Evolutionary conservation across 2,888 invertebrate species (phyloP).

Genomic region (Eupithecia dodoneata): DNA sequence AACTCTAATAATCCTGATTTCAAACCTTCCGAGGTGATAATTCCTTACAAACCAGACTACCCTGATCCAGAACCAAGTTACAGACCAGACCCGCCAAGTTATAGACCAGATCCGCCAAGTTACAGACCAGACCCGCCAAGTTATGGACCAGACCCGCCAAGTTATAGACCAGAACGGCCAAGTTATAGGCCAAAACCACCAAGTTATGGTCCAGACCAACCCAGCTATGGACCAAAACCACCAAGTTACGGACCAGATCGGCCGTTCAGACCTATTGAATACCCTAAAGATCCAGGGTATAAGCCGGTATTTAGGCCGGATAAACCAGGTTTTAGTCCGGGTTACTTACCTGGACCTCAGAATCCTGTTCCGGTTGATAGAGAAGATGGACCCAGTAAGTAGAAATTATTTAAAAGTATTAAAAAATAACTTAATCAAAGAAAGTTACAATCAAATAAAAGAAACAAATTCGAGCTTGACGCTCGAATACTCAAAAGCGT

Average conservation of each 20-base stretch:
- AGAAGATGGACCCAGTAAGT: conserved; percentile 64
- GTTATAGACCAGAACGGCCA: conserved; percentile 17
- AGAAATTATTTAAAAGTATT: neutral
- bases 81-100: conserved; percentile 11
- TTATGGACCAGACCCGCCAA: conserved; percentile 33
- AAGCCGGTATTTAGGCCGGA: conserved; percentile 23
- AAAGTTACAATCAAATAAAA: too few species aligned
- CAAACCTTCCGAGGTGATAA: conserved; percentile 28
- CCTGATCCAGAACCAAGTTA: conserved; percentile 44
- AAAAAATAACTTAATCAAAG: neutral
- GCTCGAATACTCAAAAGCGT: too few species aligned
- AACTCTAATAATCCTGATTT: conserved; percentile 48
- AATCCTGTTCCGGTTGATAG: conserved; percentile 59
- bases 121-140: conserved; percentile 44
- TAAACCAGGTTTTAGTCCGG: conserved; percentile 32
- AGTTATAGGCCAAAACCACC: conserved; percentile 24
- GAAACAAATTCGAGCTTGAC: too few species aligned
- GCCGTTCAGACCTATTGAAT: conserved; percentile 36
- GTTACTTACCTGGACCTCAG: conserved; percentile 42
- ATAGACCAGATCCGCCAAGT: conserved; percentile 39
- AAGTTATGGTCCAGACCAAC: conserved; percentile 34
- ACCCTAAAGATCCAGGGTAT: conserved; percentile 37
- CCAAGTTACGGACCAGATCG: conserved; percentile 37
- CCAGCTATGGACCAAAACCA: conserved; percentile 27
- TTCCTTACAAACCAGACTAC: conserved; percentile 50